Conservation (phyloP, 2,888 invertebrate genomes). For the Didymodactylos carnosus region DNA sequence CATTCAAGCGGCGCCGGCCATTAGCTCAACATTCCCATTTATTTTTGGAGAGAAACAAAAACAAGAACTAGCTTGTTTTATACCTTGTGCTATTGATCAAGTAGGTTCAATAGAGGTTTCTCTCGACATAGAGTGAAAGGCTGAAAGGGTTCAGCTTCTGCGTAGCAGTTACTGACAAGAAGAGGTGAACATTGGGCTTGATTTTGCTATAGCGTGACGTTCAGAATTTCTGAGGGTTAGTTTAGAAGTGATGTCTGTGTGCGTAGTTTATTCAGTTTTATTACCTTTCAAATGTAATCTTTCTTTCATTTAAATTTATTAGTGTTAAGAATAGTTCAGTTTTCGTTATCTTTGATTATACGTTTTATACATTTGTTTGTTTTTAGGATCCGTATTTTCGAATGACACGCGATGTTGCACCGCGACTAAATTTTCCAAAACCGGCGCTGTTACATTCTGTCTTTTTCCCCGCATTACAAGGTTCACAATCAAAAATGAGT, state of each 20-base stretch:
- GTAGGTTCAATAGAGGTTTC: conserved; percentile 24
- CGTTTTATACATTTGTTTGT: not conserved
- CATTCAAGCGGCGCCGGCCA: conserved; percentile 78
- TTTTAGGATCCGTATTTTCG: conserved; percentile 82
- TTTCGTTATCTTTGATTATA: not conserved
- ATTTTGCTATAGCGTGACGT: no score
- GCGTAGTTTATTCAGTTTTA: no score
- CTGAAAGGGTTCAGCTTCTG: no score
- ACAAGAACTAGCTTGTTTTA: conserved; percentile 57
- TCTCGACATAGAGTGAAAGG: no score
- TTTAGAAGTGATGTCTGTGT: no score
- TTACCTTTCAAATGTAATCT: no score
- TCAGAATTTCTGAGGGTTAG: no score
- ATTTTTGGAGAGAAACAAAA: conserved; percentile 52
- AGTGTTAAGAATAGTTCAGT: not conserved
- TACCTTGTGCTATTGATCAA: conserved; percentile 97
- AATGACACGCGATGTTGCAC: conserved; percentile 94
- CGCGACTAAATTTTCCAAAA: conserved; percentile 62
- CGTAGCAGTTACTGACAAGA: no score
- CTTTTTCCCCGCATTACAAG: conserved; percentile 83
- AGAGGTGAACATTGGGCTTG: no score
- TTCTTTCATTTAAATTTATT: no score
- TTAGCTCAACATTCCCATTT: conserved; percentile 48
- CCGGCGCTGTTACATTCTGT: conserved; percentile 65
- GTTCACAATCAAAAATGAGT: conserved; percentile 93